These are phyloP conservation scores for Epicampocera succincta DNA, from an alignment of 2,888 invertebrate genomes.

Conservation along the genomic window DNA sequence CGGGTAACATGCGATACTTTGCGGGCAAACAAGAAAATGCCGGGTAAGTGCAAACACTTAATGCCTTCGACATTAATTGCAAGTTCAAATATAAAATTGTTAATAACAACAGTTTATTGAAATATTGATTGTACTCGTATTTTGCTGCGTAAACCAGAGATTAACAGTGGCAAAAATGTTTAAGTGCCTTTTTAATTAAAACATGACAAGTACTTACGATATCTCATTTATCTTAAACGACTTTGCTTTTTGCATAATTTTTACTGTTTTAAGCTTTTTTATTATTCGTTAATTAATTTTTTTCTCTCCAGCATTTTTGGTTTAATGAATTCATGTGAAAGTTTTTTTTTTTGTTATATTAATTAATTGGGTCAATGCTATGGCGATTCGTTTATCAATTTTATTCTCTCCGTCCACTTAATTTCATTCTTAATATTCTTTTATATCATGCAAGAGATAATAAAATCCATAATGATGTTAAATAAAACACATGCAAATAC, in stretches of 20 bases:
- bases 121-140: constrained; percentile 9
- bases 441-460: constrained; percentile 16
- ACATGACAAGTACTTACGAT: neutral
- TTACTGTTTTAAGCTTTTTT: constrained; percentile 20
- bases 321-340: constrained; percentile 7
- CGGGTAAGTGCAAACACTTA: constrained; percentile 76
- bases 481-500: neutral
- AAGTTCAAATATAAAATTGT: neutral
- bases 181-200: neutral
- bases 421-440: constrained; percentile 2
- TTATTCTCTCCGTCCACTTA: constrained; percentile 5
- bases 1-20: constrained; percentile 94
- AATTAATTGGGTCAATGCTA: constrained; percentile 50
- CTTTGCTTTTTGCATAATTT: neutral
- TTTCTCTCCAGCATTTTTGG: neutral
- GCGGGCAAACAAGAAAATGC: constrained; percentile 90
- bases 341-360: constrained; percentile 7
- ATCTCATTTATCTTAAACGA: neutral
- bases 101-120: neutral
- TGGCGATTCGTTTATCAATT: constrained; percentile 36
- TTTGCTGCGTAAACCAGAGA: neutral
- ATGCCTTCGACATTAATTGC: neutral
- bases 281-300: constrained; percentile 1
- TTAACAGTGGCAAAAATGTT: constrained; percentile 1
- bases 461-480: constrained; percentile 19